Evolutionary conservation across 1,140 invertebrate genomes (phyloP), one percentile per base, ranked within the genome.

Genomic region (Bombus sylvicola): DNA sequence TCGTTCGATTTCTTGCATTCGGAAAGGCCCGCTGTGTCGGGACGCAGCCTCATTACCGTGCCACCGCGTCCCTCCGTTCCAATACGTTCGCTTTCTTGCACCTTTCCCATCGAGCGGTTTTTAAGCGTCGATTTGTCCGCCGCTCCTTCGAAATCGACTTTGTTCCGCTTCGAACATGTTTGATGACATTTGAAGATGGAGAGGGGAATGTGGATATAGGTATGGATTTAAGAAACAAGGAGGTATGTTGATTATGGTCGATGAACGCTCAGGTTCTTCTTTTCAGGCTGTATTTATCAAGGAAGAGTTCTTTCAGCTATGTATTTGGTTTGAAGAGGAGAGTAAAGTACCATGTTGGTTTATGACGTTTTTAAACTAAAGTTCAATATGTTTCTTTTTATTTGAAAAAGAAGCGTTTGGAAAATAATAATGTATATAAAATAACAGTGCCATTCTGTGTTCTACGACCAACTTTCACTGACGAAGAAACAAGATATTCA

Each of bases 1-100:
- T 88, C 71, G 37, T 18, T 80, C 66, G 75, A 68, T 83, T 87
- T 89, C 77, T 81, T 89, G 81, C 43, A 78, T 43, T 81, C 77
- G 72, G n/a, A 22, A 89, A 86, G 59, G 31, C 15, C 34, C 62
- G 69, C 47, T 64, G 62, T 68, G 10, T n/a, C 43, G 39, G 22
- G 69, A 12, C 34, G 39, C 37, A 37, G 76, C 59, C 84, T 89
- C 85, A 68, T 89, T 89, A 80, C 69, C 71, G 84, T 73, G 71
- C 78, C 84, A 81, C 71, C 83, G 83, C 68, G 69, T 85, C 53
- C 57, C 47, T 53, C 47, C 47, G 47, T 53, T 22, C 47, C 47
- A 31, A 64, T 53, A 62, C 73, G 57, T 53, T 81, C 71, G 41
- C 34, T 22, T 43, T 85, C 79, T 59, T 39, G 25, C 41, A 47